Evolutionary conservation across 2,888 invertebrate genomes (phyloP).

Genomic region (Petrolisthes cinctipes): DNA sequence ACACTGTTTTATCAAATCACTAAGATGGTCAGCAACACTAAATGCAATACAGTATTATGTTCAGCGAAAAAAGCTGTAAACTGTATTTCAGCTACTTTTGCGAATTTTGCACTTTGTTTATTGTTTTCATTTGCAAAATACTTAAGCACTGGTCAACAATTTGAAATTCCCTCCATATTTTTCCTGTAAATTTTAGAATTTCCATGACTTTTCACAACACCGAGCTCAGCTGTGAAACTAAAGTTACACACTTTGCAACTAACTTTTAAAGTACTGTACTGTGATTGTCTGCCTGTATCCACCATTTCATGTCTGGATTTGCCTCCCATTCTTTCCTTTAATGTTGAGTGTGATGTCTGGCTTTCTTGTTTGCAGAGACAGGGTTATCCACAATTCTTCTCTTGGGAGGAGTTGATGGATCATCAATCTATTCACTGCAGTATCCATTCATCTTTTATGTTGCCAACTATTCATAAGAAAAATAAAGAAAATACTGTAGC

Average conservation of each 20-base stretch:
- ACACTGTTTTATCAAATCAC: background rate
- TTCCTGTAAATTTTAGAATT: background rate
- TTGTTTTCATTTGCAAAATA: background rate
- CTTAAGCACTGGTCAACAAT: background rate
- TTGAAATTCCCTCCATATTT: background rate
- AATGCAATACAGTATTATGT: conserved; percentile 5
- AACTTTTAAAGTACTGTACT: background rate
- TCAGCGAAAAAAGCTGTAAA: background rate
- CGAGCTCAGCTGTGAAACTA: background rate
- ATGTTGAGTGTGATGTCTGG: background rate
- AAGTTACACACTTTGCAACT: conserved; percentile 2
- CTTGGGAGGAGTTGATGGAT: too few species aligned
- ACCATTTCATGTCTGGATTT: background rate
- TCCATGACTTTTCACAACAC: background rate
- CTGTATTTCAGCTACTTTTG: background rate
- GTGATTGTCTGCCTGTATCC: background rate
- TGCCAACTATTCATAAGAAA: too few species aligned
- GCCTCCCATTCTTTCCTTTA: background rate
- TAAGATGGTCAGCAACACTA: background rate
- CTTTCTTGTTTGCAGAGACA: too few species aligned
- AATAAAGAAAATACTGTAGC: too few species aligned
- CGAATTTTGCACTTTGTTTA: background rate
- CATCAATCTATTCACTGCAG: too few species aligned
- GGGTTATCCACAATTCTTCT: too few species aligned
- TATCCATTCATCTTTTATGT: too few species aligned